Conservation (phyloP, 2,888 invertebrate genomes). For the Copidosoma aretas region DNA sequence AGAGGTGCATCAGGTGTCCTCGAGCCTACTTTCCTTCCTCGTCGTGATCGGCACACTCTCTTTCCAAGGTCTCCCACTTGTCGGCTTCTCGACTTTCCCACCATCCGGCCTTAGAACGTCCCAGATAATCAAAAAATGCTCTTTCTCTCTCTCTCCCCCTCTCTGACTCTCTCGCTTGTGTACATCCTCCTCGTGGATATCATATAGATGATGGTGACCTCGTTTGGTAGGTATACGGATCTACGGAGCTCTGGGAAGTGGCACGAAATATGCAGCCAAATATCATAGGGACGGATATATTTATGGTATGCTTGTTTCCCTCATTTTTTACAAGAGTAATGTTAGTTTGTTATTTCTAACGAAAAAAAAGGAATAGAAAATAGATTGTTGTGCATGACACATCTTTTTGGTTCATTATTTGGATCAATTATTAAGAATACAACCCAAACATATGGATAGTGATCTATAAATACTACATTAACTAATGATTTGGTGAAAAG, state of each 20-base stretch:
- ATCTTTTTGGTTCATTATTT: too few species aligned
- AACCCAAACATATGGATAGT: too few species aligned
- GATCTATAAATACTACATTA: too few species aligned
- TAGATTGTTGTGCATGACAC: too few species aligned
- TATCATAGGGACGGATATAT: too few species aligned
- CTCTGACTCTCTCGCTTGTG: conserved; percentile 8
- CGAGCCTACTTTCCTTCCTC: conserved; percentile 58
- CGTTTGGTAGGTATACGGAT: neutral
- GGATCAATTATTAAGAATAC: too few species aligned
- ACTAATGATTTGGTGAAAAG: too few species aligned
- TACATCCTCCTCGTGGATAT: conserved; percentile 20
- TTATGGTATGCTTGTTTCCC: too few species aligned
- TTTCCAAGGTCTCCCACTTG: conserved; percentile 53
- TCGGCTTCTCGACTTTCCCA: conserved; percentile 42
- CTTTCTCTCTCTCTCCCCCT: conserved; percentile 22
- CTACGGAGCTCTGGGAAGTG: neutral
- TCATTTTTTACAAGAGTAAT: too few species aligned
- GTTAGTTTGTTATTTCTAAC: too few species aligned
- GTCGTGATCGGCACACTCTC: conserved; percentile 52
- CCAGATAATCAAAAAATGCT: conserved; percentile 58
- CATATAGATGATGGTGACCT: conserved; percentile 1
- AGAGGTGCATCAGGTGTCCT: conserved; percentile 45
- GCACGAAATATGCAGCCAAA: neutral
- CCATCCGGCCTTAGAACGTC: conserved; percentile 40
- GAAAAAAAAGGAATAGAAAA: too few species aligned